Conservation (phyloP, 2,113 vertebrate species). For the Ornithorhynchus anatinus region DNA sequence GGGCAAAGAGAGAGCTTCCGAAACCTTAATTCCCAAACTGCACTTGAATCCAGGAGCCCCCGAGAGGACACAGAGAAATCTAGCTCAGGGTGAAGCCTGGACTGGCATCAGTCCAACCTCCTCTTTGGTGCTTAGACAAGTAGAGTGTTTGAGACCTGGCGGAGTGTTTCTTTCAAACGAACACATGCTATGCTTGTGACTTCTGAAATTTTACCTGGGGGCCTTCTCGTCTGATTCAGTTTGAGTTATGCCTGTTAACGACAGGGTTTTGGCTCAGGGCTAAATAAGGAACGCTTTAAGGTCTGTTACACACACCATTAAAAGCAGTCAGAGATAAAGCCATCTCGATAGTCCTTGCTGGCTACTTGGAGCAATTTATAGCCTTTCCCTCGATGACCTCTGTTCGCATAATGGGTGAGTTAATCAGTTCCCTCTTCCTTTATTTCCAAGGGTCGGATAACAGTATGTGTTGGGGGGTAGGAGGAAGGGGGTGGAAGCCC, state of each 20-base stretch:
- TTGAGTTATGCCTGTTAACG: slow-evolving; percentile 31
- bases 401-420: background rate
- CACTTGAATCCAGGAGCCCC: background rate
- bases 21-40: background rate
- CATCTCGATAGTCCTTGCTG: slow-evolving; percentile 2
- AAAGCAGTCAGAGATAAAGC: slow-evolving; percentile 33
- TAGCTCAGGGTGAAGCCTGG: background rate
- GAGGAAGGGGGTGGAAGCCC: no score
- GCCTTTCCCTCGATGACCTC: slow-evolving; percentile 16
- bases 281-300: slow-evolving; percentile 27
- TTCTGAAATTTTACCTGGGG: slow-evolving; percentile 40
- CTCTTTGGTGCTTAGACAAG: background rate
- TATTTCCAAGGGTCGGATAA: no score
- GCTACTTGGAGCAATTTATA: background rate
- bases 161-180: slow-evolving; percentile 37
- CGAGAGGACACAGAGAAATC: background rate
- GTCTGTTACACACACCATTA: slow-evolving; percentile 35
- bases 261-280: slow-evolving; percentile 32
- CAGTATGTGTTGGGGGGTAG: no score
- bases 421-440: no score
- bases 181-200: slow-evolving; percentile 6
- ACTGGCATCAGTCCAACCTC: background rate
- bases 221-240: slow-evolving; percentile 40
- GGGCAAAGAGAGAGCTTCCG: background rate
- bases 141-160: background rate